Conservation (phyloP, 1,140 invertebrate genomes). For the Aphelenchoides fujianensis region DNA sequence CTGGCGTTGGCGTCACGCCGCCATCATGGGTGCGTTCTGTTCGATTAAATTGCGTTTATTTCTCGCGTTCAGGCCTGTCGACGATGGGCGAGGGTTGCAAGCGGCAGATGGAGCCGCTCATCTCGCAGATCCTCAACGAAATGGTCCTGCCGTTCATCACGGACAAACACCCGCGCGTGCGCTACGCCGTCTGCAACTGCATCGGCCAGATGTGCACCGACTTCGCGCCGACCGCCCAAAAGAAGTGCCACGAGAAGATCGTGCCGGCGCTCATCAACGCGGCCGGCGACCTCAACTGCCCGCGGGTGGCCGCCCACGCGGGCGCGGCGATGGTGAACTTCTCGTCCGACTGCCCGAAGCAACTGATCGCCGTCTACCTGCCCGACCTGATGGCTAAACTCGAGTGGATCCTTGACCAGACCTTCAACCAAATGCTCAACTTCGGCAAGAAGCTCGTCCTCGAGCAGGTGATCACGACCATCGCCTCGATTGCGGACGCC, state of each 20-base stretch:
- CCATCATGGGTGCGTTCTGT: background rate
- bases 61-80: constrained; percentile 72
- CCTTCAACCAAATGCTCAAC: constrained; percentile 85
- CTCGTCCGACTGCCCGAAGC: constrained; percentile 94
- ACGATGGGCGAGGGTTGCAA: constrained; percentile 75
- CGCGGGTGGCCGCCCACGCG: constrained; percentile 80
- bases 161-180: constrained; percentile 83
- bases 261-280: constrained; percentile 83
- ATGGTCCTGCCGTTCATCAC: constrained; percentile 78
- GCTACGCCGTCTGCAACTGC: constrained; percentile 97
- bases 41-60: background rate
- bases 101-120: constrained; percentile 78
- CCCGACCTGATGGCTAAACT: constrained; percentile 85
- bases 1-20: background rate
- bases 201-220: constrained; percentile 98
- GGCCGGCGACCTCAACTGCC: constrained; percentile 85
- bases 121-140: constrained; percentile 83
- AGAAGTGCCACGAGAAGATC: constrained; percentile 91
- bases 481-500: constrained; percentile 97
- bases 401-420: constrained; percentile 81
- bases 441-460: constrained; percentile 91
- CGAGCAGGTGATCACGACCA: constrained; percentile 91
- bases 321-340: constrained; percentile 95
- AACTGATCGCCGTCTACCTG: constrained; percentile 82
- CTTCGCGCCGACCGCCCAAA: constrained; percentile 92